phyloP scores from a whole-genome alignment of 2,113 vertebrate genomes.

The Notarius lentiginosus region DNA sequence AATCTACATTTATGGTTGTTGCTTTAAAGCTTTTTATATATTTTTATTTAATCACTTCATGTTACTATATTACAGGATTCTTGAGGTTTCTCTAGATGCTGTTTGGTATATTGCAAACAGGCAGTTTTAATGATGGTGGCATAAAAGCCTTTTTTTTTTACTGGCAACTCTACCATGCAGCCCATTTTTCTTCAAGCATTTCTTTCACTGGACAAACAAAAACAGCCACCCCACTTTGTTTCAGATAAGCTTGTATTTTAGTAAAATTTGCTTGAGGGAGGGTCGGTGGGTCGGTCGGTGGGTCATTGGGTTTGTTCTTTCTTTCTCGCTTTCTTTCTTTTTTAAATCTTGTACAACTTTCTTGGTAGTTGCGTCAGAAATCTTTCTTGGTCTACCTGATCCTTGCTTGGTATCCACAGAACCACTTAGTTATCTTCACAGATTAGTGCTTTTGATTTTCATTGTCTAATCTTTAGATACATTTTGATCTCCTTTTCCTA shows the following conservation, averaged over 20 bases:
- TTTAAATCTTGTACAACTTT: not conserved
- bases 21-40: not conserved
- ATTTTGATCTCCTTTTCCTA: not conserved
- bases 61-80: not conserved
- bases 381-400: not conserved
- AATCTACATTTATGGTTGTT: not conserved
- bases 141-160: not conserved
- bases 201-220: not conserved
- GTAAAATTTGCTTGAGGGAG: not conserved
- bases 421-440: not conserved
- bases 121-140: not conserved
- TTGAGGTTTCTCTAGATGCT: not conserved
- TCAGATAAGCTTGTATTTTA: not conserved
- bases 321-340: not conserved
- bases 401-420: not conserved
- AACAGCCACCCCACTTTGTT: not conserved
- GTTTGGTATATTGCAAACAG: not conserved
- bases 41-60: not conserved
- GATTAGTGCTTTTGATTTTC: not conserved
- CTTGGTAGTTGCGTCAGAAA: not conserved
- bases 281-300: too few relatives aligned
- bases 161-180: not conserved
- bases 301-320: too few relatives aligned
- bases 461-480: not conserved
- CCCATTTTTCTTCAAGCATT: not conserved